Base-by-base conservation (phyloP, 1,140 invertebrate genomes). In the Neomicropteryx cornuta region DNA sequence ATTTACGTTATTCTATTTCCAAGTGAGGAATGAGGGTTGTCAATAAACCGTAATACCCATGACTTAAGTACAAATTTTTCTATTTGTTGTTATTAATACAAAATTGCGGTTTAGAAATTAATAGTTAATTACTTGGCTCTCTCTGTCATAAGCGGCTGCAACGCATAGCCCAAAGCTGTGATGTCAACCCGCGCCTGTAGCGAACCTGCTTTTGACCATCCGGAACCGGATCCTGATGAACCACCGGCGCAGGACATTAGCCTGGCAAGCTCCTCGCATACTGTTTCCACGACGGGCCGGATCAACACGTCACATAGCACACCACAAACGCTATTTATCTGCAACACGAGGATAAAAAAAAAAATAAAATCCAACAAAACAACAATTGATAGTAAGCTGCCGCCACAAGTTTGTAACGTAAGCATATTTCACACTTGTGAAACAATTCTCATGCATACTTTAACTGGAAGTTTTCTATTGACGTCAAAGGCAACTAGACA, bases 181-280 rank as follows among this genome's bases (percentile, higher is more conserved):
- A 82, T 72, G 51, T 83, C 79, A 3, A 72, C 67, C 38, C 62
- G 60, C 8, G 78, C 81, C 64, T 88, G 85, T 33, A 82, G 54
- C 32, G 73, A 72, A 14, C 83, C 83, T n/a, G n/a, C n/a, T n/a
- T n/a, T n/a, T n/a, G n/a, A n/a, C n/a, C n/a, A n/a, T n/a, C n/a
- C n/a, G n/a, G n/a, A n/a, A n/a, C n/a, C n/a, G n/a, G n/a, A n/a
- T n/a, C n/a, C n/a, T n/a, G n/a, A n/a, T n/a, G n/a, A n/a, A n/a
- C n/a, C n/a, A n/a, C n/a, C n/a, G 29, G 28, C 80, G 58, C 87
- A 89, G 22, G 82, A 80, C 71, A 90, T 84, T 2, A 96, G 68
- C 16, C 91, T 70, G 13, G 83, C 80, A 33, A 95, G 66, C 69
- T 96, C 93, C 66, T 96, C 90, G 38, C 86, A 82, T 42, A 95